Base-by-base conservation (phyloP, 2,888 invertebrate genomes). In the Drosophila pseudotakahashii region DNA sequence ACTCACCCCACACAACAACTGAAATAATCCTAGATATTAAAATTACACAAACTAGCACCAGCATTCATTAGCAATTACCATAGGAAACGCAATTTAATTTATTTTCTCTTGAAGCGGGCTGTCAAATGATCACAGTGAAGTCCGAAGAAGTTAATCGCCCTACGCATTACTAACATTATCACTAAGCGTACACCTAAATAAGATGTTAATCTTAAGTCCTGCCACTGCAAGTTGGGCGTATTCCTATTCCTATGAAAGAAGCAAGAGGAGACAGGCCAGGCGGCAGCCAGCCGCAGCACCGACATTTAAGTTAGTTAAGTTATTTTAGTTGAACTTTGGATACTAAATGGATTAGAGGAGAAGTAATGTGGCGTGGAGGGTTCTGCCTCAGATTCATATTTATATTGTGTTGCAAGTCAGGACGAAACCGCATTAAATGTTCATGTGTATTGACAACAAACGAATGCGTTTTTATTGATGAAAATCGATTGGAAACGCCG, bases 181-280 rank as follows among this genome's bases (percentile, higher is more conserved):
- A 23, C 44, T 61, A 59, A 58, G 50, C 39, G 36, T 26, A 73
- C 4, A 54, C 36, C 53, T 67, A 76, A 70, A 73, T 54, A 53
- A 75, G 77, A 79, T 87, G 88, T 88, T 82, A 82, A 51, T 54
- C 54, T 61, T 82, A 87, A 79, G 78, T 61, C 52, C 50, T 60
- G 62, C 32, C 60, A 41, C 48, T 51, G 59, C 44, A 39, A 69
- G 13, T 26, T 51, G 71, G 51, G 30, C 36, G 34, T 55, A 48
- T 48, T 53, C 36, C 30, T 60, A 66, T 39, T 66, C 69, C 69
- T 59, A 60, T 32, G 7, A 30, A 39, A 14, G 53, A 45, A 26
- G 19, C 19, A 51, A 47, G 52, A 57, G 26, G 37, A 36, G 41
- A 41, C 34, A 66, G 26, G n/a, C 36, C 19, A 34, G 23, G 39